These are phyloP conservation scores for Nycticorax nycticorax DNA, from an alignment of 2,113 vertebrate genomes.

Conservation along the genomic window DNA sequence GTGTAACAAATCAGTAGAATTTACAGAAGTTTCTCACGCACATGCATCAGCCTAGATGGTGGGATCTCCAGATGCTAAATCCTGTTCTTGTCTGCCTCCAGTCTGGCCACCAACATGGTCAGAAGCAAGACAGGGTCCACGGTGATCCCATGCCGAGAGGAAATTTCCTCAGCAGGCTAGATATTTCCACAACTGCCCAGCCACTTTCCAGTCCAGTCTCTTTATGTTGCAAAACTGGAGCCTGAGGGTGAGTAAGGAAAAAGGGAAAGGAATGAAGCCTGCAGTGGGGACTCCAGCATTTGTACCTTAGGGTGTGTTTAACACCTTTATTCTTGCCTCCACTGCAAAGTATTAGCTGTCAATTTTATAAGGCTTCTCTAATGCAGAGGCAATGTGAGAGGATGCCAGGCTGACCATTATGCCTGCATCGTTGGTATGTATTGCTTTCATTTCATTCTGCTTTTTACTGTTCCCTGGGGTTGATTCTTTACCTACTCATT, in stretches of 20 bases:
- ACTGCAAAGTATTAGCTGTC: neutral
- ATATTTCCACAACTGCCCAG: neutral
- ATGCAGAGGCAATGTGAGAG: neutral
- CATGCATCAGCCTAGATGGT: neutral
- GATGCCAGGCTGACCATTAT: neutral
- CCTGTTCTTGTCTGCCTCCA: neutral
- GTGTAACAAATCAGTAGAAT: neutral
- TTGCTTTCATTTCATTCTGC: neutral
- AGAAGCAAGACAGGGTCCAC: neutral
- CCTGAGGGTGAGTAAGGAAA: neutral
- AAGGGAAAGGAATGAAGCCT: neutral
- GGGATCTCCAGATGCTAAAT: neutral
- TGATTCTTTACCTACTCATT: neutral
- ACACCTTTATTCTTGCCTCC: neutral
- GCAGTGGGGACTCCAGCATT: neutral
- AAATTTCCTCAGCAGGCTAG: neutral
- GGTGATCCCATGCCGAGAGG: neutral
- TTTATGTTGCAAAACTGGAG: neutral
- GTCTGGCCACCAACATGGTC: accelerated
- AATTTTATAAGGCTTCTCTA: neutral
- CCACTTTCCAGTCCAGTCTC: neutral
- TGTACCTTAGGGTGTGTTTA: neutral
- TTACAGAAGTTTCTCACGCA: neutral
- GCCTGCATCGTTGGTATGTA: neutral
- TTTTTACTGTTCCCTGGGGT: neutral